Evolutionary conservation across 2,888 invertebrate species (phyloP).

Genomic region (Hypomecis atomaria): DNA sequence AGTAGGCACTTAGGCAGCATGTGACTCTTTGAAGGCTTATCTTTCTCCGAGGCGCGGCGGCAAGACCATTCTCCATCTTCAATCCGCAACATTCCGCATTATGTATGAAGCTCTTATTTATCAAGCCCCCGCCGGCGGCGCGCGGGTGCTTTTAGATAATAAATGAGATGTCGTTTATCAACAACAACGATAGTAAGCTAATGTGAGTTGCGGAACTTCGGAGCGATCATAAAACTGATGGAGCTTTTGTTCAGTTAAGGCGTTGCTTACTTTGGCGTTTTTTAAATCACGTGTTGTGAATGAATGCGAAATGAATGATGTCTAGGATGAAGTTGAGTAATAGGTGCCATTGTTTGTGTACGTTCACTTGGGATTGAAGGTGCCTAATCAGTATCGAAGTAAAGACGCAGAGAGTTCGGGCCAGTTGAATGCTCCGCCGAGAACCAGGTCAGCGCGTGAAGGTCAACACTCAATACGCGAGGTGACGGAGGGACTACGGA

Average conservation of each 20-base stretch:
- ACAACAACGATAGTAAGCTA: constrained; percentile 1
- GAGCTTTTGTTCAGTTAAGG: neutral
- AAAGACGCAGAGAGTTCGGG: neutral
- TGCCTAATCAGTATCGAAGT: neutral
- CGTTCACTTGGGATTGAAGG: neutral
- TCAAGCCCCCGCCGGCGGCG: neutral
- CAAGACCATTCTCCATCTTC: too few species aligned
- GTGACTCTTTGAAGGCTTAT: too few species aligned
- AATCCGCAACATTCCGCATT: too few species aligned
- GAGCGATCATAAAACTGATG: neutral
- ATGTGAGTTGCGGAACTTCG: constrained; percentile 2
- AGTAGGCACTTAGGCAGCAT: too few species aligned
- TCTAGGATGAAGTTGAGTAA: constrained; percentile 1
- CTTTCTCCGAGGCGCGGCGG: too few species aligned
- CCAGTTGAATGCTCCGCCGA: neutral
- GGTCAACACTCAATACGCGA: constrained; percentile 10
- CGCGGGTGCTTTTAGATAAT: constrained; percentile 6
- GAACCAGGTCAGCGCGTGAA: constrained; percentile 17
- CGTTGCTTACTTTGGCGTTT: neutral
- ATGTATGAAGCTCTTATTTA: constrained; percentile 20
- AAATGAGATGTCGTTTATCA: constrained; percentile 5
- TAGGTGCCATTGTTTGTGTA: neutral
- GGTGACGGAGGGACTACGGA: neutral
- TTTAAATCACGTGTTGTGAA: neutral
- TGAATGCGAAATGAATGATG: constrained; percentile 4